Base-by-base conservation (phyloP, 2,888 invertebrate genomes). In the Lepidocyrtoides sp. region DNA sequence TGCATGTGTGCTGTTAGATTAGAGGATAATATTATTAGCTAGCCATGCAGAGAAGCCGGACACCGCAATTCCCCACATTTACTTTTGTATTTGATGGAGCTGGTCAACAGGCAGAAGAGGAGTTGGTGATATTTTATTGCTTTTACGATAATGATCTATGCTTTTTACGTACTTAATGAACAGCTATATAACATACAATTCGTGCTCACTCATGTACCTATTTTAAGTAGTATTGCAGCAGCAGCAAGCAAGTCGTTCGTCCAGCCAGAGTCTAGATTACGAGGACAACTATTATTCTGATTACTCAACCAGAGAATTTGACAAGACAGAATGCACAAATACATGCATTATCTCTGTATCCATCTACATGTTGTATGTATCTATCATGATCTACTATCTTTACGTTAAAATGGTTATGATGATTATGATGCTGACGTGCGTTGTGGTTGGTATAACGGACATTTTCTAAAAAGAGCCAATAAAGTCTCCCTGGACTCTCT, bases 251-350 rank as follows among this genome's bases (percentile, higher is more conserved):
- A n/a, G n/a, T n/a, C n/a, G n/a, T n/a, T n/a, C n/a, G n/a, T n/a
- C n/a, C n/a, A n/a, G n/a, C n/a, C n/a, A n/a, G n/a, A n/a, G n/a
- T n/a, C n/a, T n/a, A n/a, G n/a, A n/a, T n/a, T n/a, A n/a, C 57
- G 36, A 57, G 8, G 29, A 81, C 57, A 23, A 20, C 41, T 41
- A 82, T 82, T 82, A 82, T 81, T 81, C 81, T 48, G 60, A 82
- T 82, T 82, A 82, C 23, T 23, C 63, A 60, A 82, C 60, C 41
- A 82, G 36, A 81, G n/a, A n/a, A n/a, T n/a, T n/a, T n/a, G n/a
- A n/a, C n/a, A n/a, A n/a, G n/a, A n/a, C n/a, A n/a, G n/a, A n/a
- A n/a, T n/a, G n/a, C n/a, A n/a, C n/a, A n/a, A n/a, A n/a, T n/a
- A n/a, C n/a, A n/a, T n/a, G n/a, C n/a, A n/a, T n/a, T n/a, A n/a